Percentiles rank a stretch among this genome's conserved stretches.
phyloP scores from a whole-genome alignment of 2,888 invertebrate genomes.

The Perdita meconis region DNA sequence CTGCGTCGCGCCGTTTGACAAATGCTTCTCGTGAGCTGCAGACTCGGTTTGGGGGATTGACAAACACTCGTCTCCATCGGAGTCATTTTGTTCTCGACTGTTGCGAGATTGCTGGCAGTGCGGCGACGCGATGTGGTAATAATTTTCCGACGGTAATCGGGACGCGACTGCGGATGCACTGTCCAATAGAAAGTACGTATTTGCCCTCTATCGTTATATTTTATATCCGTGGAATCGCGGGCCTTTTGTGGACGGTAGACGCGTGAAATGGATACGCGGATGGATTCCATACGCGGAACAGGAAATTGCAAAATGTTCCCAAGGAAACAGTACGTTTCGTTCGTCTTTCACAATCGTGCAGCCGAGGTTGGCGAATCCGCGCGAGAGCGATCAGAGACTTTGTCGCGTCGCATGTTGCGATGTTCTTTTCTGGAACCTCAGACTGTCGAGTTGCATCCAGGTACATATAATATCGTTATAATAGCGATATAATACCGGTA shows the following conservation, averaged over 20 bases:
- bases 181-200: conserved; percentile 67
- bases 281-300: not conserved
- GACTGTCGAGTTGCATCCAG: too few species aligned
- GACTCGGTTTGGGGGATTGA: conserved; percentile 30
- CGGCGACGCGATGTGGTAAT: conserved; percentile 58
- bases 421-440: too few species aligned
- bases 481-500: too few species aligned
- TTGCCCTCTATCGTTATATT: conserved; percentile 55
- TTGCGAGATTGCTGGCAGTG: conserved; percentile 63
- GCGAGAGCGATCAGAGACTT: not conserved
- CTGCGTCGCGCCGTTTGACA: too few species aligned
- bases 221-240: conserved; percentile 47
- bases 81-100: conserved; percentile 55
- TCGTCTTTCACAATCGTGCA: not conserved
- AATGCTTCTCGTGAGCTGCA: not conserved
- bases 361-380: not conserved
- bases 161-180: conserved; percentile 62
- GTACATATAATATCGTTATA: too few species aligned
- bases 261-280: conserved; percentile 11
- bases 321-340: not conserved
- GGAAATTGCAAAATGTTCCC: conserved; percentile 17
- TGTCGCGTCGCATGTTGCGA: not conserved
- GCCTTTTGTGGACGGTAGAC: conserved; percentile 22
- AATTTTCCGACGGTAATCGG: conserved; percentile 69
- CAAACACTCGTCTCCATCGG: conserved; percentile 36